Conservation (phyloP, 1,140 invertebrate genomes). For the Drosophila santomea region DNA sequence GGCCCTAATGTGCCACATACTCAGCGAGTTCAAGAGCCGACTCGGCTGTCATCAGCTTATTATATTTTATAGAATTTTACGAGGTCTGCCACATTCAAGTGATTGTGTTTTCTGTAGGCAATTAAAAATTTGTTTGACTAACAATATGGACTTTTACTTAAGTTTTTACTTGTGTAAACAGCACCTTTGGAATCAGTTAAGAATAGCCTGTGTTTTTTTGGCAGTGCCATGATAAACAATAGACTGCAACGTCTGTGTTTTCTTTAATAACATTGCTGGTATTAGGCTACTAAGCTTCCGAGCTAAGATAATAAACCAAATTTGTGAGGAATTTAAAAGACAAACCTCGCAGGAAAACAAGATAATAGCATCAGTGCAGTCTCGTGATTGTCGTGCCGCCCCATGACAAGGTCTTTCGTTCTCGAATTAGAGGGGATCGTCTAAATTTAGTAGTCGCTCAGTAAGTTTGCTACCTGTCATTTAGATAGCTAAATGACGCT, state of each 20-base stretch:
- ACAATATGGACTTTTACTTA: conserved; percentile 15
- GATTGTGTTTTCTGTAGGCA: conserved; percentile 55
- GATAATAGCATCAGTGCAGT: conserved; percentile 36
- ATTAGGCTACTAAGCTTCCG: conserved; percentile 32
- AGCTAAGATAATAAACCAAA: conserved; percentile 53
- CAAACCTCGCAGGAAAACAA: conserved; percentile 49
- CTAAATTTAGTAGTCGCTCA: conserved; percentile 72
- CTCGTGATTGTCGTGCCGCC: conserved; percentile 74
- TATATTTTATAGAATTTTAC: conserved; percentile 62
- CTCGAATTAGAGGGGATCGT: conserved; percentile 33
- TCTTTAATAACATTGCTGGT: conserved; percentile 33
- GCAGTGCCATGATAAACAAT: conserved; percentile 52
- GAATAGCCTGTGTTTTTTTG: conserved; percentile 34
- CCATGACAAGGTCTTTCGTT: conserved; percentile 23
- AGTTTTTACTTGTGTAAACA: background rate
- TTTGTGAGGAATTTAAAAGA: conserved; percentile 34
- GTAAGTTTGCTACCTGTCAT: conserved; percentile 39
- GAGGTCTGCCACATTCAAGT: conserved; percentile 26
- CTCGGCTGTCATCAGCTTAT: conserved; percentile 51
- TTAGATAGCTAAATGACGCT: conserved; percentile 25
- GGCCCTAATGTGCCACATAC: conserved; percentile 63
- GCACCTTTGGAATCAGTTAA: conserved; percentile 9
- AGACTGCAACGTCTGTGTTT: conserved; percentile 24
- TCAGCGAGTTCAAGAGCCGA: conserved; percentile 54
- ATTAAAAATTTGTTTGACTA: conserved; percentile 68